These are phyloP conservation scores for Cetonia aurata DNA, from an alignment of 2,888 invertebrate species.

Conservation along the genomic window DNA sequence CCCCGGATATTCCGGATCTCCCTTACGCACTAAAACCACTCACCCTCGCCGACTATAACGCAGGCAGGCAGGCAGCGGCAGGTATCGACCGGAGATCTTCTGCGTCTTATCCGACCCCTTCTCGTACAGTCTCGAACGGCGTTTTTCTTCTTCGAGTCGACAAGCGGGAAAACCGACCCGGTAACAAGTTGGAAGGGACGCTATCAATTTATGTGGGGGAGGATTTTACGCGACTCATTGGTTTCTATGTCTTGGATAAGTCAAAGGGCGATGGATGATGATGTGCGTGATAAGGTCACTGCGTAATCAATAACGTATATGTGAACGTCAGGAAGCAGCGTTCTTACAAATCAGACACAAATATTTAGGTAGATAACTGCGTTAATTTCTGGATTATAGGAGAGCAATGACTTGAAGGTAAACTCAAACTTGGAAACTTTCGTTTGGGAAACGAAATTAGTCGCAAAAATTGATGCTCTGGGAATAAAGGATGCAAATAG, in stretches of 20 bases:
- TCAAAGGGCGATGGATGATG: conserved; percentile 46
- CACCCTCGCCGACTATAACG: conserved; percentile 36
- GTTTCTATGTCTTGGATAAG: conserved; percentile 49
- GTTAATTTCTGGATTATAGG: no score
- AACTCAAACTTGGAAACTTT: no score
- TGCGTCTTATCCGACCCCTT: conserved; percentile 18
- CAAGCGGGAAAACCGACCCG: conserved; percentile 18
- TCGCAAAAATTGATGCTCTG: no score
- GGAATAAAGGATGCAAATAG: no score
- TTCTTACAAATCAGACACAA: no score
- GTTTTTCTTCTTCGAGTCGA: conserved; percentile 2
- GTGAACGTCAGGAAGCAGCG: no score
- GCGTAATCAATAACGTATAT: no score
- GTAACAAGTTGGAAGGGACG: conserved; percentile 49
- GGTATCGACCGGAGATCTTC: conserved; percentile 45
- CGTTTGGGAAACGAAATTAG: no score
- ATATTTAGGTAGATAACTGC: no score
- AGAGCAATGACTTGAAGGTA: no score
- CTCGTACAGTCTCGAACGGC: not conserved
- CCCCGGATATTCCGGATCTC: conserved; percentile 45
- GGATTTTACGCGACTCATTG: conserved; percentile 53
- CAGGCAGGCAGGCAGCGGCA: conserved; percentile 16
- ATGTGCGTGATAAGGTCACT: conserved; percentile 37
- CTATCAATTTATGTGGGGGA: conserved; percentile 51
- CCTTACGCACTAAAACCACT: conserved; percentile 47